Evolutionary conservation across 2,797 vertebrate genomes (phyloP), one percentile per base, ranked within the genome.

Genomic region (Remorina albescens): DNA sequence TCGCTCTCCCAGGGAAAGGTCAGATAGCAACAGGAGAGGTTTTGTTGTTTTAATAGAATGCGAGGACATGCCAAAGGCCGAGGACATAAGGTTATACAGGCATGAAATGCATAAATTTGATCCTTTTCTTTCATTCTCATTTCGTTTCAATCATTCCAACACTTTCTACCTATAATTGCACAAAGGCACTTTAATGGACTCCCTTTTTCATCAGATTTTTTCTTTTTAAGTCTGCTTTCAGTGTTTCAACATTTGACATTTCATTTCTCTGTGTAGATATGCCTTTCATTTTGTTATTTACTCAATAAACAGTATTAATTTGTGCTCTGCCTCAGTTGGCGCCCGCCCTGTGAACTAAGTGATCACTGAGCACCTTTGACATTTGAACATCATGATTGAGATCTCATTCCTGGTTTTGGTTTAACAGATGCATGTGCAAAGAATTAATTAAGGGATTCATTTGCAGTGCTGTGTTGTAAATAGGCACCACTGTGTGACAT

Each of bases 1-100:
- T 71, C 50, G 23, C 74, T 81, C 85, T 86, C 80, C 44, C 74
- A 49, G 37, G 74, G 75, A 93, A 94, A 94, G 91, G 92, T 93
- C 91, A 92, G 71, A 79, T 65, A 51, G 75, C 78, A 62, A 74
- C 59, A 80, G 74, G 83, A 56, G 71, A 68, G 36, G 65, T 79
- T 77, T 59, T 42, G 68, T 74, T 82, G 86, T 81, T 86, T 64
- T 53, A 70, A 69, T 39, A 71, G 63, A 72, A 81, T 42, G 79
- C 71, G 63, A 41, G 67, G 60, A 73, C 66, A 76, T 44, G 64
- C 66, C 62, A 67, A 36, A 71, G 76, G 82, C 42, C 55, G 69
- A 42, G 84, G 54, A 50, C 67, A 74, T 37, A 49, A 75, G 76
- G 81, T 80, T 85, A 76, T 36, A 36, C 30, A 60, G 28, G 58